Evolutionary conservation across 2,888 invertebrate species (phyloP), one percentile per base, ranked within the genome.

Genomic region (Venusia cambrica): DNA sequence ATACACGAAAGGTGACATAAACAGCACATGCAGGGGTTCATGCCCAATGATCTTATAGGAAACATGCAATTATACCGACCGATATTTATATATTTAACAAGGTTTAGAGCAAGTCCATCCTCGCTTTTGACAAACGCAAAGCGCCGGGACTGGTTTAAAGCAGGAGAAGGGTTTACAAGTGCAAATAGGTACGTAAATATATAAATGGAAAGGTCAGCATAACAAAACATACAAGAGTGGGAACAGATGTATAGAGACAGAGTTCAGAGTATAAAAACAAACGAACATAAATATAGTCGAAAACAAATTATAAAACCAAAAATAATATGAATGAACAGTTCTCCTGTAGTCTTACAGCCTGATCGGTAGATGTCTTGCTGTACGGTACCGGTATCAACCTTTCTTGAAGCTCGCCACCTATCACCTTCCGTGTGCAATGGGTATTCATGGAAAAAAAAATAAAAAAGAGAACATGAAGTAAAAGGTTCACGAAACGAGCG

Each of bases 331-430:
- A 67, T 73, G 75, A 44, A 62, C 50, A 69, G 59, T 51, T 57
- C 51, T 61, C 58, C 43, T 30, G 51, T 50, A 33, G 68, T 94
- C 98, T 98, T 98, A 98, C 98, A 96, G 97, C 97, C 95, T 98
- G 98, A 93, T 98, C 98, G 91, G 97, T 98, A 90, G 97, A 97
- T 90, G 96, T 97, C 95, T 97, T 97, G 97, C 97, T 97, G 95
- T 97, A 97, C 90, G 97, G 98, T 90, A 98, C 97, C 90, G 98
- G 97, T 90, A 98, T 97, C 94, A 98, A 96, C 91, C 97, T 96
- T 92, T 97, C 97, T 94, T 97, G 97, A 92, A 97, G 97, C 92
- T 97, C 97, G 91, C 98, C 98, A 94, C 97, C 97, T 95, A 98
- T 98, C 94, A 98, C 97, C 98, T 98, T 96, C 93, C 95, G 94